phyloP scores from a whole-genome alignment of 2,797 vertebrate species.

The Melanotaenia maccullochi region DNA sequence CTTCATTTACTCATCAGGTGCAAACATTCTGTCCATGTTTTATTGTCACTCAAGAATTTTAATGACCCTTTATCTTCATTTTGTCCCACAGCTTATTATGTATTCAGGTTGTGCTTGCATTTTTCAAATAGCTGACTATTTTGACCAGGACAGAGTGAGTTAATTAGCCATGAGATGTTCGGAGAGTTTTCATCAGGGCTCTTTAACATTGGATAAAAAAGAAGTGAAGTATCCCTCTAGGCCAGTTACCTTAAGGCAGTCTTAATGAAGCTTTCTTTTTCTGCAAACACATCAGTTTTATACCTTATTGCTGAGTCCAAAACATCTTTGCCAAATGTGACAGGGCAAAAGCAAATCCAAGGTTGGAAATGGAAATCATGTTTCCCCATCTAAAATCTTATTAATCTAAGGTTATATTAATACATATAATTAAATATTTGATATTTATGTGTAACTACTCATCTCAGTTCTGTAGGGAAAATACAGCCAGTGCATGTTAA shows the following conservation, averaged over 20 bases:
- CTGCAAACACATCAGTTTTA: constrained; percentile 62
- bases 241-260: constrained; percentile 51
- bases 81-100: constrained; percentile 37
- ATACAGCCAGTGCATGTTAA: background rate
- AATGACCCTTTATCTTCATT: constrained; percentile 28
- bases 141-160: constrained; percentile 46
- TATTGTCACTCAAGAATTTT: constrained; percentile 32
- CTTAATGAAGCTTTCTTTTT: constrained; percentile 68
- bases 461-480: background rate
- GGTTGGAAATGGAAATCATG: constrained; percentile 15
- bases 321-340: constrained; percentile 42
- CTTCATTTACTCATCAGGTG: constrained; percentile 29
- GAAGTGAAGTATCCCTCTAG: constrained; percentile 48
- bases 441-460: background rate
- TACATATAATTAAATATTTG: background rate
- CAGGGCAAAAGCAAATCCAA: constrained; percentile 7
- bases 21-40: constrained; percentile 23
- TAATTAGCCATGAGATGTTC: constrained; percentile 72
- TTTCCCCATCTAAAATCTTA: constrained; percentile 1
- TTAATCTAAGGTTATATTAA: constrained; percentile 15
- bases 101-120: constrained; percentile 45
- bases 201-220: constrained; percentile 67
- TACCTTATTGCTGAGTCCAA: constrained; percentile 36
- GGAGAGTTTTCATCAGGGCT: constrained; percentile 53
- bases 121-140: constrained; percentile 53